Evolutionary conservation across 1,140 invertebrate species (phyloP).

Genomic region (Drosophila fuyamai): DNA sequence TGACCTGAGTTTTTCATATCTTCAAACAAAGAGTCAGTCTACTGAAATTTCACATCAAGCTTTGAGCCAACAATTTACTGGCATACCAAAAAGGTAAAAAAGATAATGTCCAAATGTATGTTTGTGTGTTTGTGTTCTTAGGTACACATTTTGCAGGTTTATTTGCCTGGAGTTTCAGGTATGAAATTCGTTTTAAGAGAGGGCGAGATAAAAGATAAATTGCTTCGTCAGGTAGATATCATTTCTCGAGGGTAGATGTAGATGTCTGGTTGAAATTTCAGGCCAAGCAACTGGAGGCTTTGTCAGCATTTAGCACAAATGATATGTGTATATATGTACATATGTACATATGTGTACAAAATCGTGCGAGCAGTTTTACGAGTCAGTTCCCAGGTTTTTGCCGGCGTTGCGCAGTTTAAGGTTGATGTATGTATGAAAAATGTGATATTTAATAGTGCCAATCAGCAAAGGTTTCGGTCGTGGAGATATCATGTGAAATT

Average conservation of each 20-base stretch:
- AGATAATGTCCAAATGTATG: constrained; percentile 50
- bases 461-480: not conserved
- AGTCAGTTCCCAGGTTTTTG: not conserved
- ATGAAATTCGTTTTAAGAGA: constrained; percentile 29
- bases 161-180: constrained; percentile 37
- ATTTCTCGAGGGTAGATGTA: constrained; percentile 8
- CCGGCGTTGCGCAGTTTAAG: not conserved
- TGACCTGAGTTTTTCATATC: constrained; percentile 34
- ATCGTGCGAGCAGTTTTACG: constrained; percentile 2
- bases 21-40: constrained; percentile 10
- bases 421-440: constrained; percentile 10
- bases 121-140: constrained; percentile 3
- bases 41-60: constrained; percentile 63
- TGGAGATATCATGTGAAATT: constrained; percentile 39
- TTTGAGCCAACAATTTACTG: constrained; percentile 38
- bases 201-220: constrained; percentile 28
- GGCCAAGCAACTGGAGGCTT: constrained; percentile 17
- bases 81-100: constrained; percentile 22
- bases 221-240: constrained; percentile 20
- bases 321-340: not conserved
- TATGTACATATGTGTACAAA: not conserved
- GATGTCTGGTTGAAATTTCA: constrained; percentile 42
- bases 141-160: constrained; percentile 16
- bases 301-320: constrained; percentile 8
- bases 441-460: constrained; percentile 15